Evolutionary conservation across 53 echinoderm and acorn worm genomes (phyloP).

Genomic region (Antedon mediterranea): DNA sequence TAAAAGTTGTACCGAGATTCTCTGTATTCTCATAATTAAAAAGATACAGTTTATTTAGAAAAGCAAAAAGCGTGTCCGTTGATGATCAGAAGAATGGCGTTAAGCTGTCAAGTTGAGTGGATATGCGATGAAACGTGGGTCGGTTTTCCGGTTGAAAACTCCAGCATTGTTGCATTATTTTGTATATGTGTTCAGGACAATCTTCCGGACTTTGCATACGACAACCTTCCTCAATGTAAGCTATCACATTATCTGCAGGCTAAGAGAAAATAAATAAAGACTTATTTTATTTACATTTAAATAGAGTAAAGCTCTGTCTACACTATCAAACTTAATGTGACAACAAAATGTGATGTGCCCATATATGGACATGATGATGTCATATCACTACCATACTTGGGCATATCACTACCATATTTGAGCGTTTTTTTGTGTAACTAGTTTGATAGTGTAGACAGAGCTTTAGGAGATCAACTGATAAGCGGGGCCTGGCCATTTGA

Average conservation of each 20-base stretch:
- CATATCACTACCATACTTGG: no score
- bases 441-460: no score
- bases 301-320: no score
- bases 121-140: constrained; percentile 48
- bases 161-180: constrained; percentile 85
- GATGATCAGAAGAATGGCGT: not conserved
- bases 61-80: not conserved
- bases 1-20: no score
- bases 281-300: not conserved
- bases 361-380: no score
- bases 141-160: constrained; percentile 54
- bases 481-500: not conserved
- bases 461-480: no score
- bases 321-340: no score
- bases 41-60: no score
- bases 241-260: constrained; percentile 71
- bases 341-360: no score
- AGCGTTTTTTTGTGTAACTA: no score
- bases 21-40: no score
- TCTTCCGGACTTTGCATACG: constrained; percentile 89
- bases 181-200: constrained; percentile 72
- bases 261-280: constrained; percentile 6
- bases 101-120: constrained; percentile 20
- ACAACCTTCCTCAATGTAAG: constrained; percentile 74
- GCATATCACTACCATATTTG: no score